Evolutionary conservation across 2,113 vertebrate species (phyloP).

Genomic region (Burhinus oedicnemus): DNA sequence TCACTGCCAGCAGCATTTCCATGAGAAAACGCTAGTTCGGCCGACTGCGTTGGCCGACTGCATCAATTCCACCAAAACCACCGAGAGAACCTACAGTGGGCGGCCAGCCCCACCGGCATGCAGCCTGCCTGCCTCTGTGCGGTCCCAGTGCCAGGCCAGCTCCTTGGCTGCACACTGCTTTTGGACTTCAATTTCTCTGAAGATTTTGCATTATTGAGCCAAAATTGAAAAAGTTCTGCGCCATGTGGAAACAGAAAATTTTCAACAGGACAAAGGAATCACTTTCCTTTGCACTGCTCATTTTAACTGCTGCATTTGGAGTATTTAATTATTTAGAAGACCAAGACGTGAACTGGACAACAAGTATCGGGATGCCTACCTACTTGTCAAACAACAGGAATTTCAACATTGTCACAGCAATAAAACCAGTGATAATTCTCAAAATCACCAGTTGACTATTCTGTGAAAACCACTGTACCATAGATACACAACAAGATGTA

Average conservation of each 20-base stretch:
- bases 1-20: slow-evolving; percentile 1
- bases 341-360: background rate
- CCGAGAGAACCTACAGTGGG: rapidly evolving
- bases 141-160: background rate
- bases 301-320: background rate
- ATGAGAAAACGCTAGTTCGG: background rate
- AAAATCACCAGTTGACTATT: background rate
- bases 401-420: background rate
- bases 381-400: background rate
- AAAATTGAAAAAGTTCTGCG: background rate
- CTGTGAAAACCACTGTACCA: background rate
- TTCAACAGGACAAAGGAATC: background rate
- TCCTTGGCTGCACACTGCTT: background rate
- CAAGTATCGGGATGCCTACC: background rate
- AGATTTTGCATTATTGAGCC: background rate
- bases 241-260: background rate
- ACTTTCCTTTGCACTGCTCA: background rate
- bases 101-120: rapidly evolving
- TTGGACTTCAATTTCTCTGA: background rate
- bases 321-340: background rate
- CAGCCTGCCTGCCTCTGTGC: background rate
- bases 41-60: background rate
- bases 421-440: background rate
- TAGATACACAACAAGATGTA: background rate
- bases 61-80: background rate